Evolutionary conservation across 2,888 invertebrate species (phyloP).

Genomic region (Coremacera marginata): DNA sequence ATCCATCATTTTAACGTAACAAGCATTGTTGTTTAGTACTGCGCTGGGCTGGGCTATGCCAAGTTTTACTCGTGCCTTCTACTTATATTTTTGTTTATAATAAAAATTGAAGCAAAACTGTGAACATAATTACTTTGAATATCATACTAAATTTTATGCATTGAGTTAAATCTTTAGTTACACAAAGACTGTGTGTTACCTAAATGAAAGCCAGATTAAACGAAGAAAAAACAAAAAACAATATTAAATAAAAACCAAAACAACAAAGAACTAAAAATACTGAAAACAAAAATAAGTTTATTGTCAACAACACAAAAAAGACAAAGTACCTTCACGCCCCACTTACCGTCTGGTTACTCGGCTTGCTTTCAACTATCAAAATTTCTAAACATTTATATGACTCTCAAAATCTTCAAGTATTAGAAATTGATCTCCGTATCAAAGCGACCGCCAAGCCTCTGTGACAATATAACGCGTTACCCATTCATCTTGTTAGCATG

Average conservation of each 20-base stretch:
- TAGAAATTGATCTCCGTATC: conserved; percentile 61
- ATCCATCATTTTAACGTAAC: conserved; percentile 48
- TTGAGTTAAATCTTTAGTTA: not conserved
- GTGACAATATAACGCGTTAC: not conserved
- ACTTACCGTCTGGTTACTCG: conserved; percentile 44
- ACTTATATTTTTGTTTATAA: not conserved
- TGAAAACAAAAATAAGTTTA: conserved; percentile 6
- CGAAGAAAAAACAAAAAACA: not conserved
- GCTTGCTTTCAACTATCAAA: conserved; percentile 50
- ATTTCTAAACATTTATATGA: conserved; percentile 36
- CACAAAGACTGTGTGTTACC: not conserved
- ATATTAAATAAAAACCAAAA: not conserved
- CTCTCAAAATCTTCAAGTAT: conserved; percentile 53
- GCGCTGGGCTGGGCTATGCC: too few species aligned
- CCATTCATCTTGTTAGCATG: conserved; percentile 28
- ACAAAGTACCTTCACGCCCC: conserved; percentile 36
- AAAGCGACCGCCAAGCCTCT: conserved; percentile 56
- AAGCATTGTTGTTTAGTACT: not conserved
- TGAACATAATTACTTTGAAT: not conserved
- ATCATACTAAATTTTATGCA: not conserved
- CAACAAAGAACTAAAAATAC: not conserved
- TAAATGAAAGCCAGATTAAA: too few species aligned
- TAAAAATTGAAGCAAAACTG: not conserved
- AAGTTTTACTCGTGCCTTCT: not conserved
- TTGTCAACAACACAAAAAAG: conserved; percentile 35